Evolutionary conservation across 2,797 vertebrate genomes (phyloP), one percentile per base, ranked within the genome.

Genomic region (Hydrocynus forskahlii): DNA sequence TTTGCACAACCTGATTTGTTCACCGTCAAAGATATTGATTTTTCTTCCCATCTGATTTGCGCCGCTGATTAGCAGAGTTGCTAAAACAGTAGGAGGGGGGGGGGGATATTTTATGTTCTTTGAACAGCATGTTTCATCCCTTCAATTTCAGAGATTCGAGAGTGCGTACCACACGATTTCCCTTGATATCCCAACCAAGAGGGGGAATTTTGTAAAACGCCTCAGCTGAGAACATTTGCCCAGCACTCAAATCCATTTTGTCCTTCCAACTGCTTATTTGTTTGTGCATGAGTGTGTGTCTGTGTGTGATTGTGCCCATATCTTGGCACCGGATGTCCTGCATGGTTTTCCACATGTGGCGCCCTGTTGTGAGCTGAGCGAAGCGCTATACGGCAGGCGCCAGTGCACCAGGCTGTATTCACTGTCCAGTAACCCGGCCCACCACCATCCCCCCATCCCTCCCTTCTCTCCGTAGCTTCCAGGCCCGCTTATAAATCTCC

Each of bases 401-500:
- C 69, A n/a, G 35, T 72, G 38, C 50, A 8, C 12, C 48, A 72
- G 7, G 29, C 76, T 29, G 6, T 64, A 43, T 68, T 29, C 74
- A 25, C 23, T 12, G 14, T 17, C 17, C 8, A 2, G 16, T 5
- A 35, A 35, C 35, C 35, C 35, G 4, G 2, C 35, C 35, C 29
- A 1, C 7, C 57, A 23, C 16, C 66, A 5, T 9, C 75, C 45
- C 45, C 45, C 12, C 45, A 12, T 25, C 14, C 38, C 21, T 69
- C 68, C 38, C 43, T 55, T n/a, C 38, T 25, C 25, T 1, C 54
- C 70, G 69, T 66, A 60, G 64, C 79, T 74, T 83, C 71, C 80
- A 59, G 64, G 80, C 38, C 75, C 71, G 57, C 62, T 81, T 59
- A 79, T 87, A 87, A 88, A 88, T 88, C 83, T 84, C 69, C 0